Base-by-base conservation (phyloP, 2,113 vertebrate species). In the Balaenoptera acutorostrata region DNA sequence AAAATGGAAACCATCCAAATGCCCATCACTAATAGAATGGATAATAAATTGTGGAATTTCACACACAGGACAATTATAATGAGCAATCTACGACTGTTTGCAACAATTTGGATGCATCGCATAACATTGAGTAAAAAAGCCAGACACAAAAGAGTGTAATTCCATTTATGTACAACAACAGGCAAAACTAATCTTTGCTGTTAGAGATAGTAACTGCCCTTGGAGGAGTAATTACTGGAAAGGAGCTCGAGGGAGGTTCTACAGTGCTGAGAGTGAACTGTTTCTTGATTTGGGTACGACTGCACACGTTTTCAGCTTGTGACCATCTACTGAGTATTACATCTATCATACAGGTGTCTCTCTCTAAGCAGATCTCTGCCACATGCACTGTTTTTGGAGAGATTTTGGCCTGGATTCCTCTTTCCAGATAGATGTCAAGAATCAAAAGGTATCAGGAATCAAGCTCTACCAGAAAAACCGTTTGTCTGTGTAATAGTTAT, bases 1-100 rank as follows among this genome's bases (percentile, higher is more conserved):
- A 69, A 82, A 39, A 49, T 90, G 96, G 92, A 90, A 87, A 72
- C 27, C 75, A 77, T 89, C 46, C 93, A 95, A 95, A 86, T 68
- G 44, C 46, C 83, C 74, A 89, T 74, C 88, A 86, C 59, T 92
- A 78, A 84, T 71, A 89, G 78, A 83, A 44, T 18, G n/a, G 61
- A 86, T 92, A 86, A 89, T 92, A 92, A 81, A 87, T 44, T 90
- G 84, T 78, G 68, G 92, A 68, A 84, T 88, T 95, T 88, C 63
- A 57, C 46, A 83, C 46, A 39, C 23, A 68, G 46, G 64, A 61
- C 75, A 61, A 96, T 90, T 61, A 87, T 31, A 94, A 86, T 61
- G 74, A 94, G 68, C 46, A 82, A 57, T 68, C n/a, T 71, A 95
- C 41, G 80, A 41, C 59, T 68, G 84, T 3, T 46, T 66, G 41